Evolutionary conservation across 2,113 vertebrate genomes (phyloP), one percentile per base, ranked within the genome.

Genomic region (Podarcis raffonei): DNA sequence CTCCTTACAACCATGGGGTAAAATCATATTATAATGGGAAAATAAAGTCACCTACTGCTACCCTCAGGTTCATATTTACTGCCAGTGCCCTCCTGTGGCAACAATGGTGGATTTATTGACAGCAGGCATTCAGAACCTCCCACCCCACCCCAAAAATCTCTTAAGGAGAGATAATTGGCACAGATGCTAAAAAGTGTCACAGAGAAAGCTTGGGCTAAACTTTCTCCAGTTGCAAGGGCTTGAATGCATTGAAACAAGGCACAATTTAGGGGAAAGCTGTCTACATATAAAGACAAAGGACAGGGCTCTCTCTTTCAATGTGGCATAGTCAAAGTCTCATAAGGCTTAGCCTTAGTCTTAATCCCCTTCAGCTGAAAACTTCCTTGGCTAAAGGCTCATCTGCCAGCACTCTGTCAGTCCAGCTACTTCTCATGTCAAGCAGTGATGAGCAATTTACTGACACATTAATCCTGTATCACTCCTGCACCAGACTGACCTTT

Each of bases 401-500:
- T 92, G 90, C 86, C 83, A 94, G 57, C 2, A 1, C 2, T 82
- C 83, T 83, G 69, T 92, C 94, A 93, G 39, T 90, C 86, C 83
- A 92, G 66, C 65, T 91, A 37, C 92, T 96, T 94, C 88, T 95
- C 90, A 89, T 86, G 90, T 90, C 86, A 92, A 62, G 76, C 93
- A 66, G 69, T 90, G 91, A 88, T 85, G 91, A 95, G 75, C 92
- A 95, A 95, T 94, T 89, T 96, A 95, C 87, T 89, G 93, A 93
- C 87, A 95, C 57, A 90, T 93, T 93, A 96, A 95, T 95, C 90
- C 78, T 27, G 71, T 89, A 87, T 91, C 32, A 9, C 48, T 95
- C 81, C 25, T 15, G 89, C 75, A 90, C 87, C 90, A 91, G 59
- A 80, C 83, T 94, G 92, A 91, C 87, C 90, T 94, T 95, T 93